These are phyloP conservation scores for Mesocentrotus franciscanus DNA, from an alignment of 53 echinoderm and acorn worm genomes.

Conservation along the genomic window DNA sequence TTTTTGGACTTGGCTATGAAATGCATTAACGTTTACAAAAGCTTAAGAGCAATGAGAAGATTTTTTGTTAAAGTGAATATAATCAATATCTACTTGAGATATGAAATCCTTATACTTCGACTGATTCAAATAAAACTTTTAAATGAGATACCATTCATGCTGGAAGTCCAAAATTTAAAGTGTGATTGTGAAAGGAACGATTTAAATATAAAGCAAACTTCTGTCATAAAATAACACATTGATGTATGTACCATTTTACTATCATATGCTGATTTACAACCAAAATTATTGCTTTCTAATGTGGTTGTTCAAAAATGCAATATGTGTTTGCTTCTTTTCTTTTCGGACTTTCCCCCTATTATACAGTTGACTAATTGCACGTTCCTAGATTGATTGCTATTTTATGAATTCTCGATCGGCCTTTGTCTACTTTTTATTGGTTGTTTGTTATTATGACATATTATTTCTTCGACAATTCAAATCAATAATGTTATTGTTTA, in stretches of 20 bases:
- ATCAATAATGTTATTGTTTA: too few relatives aligned
- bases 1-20: neutral
- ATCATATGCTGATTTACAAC: neutral
- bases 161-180: neutral
- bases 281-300: neutral
- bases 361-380: too few relatives aligned
- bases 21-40: neutral
- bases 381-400: too few relatives aligned
- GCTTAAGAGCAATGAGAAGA: too few relatives aligned
- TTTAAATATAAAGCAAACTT: neutral
- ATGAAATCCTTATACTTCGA: neutral
- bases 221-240: neutral
- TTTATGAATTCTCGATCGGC: too few relatives aligned
- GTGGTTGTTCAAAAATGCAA: neutral
- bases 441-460: neutral
- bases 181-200: neutral
- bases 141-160: neutral
- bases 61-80: too few relatives aligned
- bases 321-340: neutral
- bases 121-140: neutral
- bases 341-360: too few relatives aligned
- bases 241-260: neutral
- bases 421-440: too few relatives aligned
- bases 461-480: neutral
- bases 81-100: neutral